Evolutionary conservation across 2,888 invertebrate genomes (phyloP), one percentile per base, ranked within the genome.

Genomic region (Diaprepes abbreviatus): DNA sequence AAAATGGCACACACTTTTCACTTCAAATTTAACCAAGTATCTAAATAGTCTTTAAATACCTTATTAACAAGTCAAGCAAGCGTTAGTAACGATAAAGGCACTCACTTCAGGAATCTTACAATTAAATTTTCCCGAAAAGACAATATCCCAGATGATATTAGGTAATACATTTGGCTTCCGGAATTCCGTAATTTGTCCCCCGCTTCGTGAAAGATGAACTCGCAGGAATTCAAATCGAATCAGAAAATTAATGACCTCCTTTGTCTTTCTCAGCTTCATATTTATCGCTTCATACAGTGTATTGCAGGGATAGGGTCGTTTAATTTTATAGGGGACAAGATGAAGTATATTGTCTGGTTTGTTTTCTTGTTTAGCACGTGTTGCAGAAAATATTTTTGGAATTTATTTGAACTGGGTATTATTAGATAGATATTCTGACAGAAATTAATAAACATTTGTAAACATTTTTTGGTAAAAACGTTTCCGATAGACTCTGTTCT

Each of bases 101-200:
- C 48, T 45, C 38, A 28, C 28, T 48, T 31, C 31, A 24, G 65
- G 65, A 57, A 66, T 59, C 59, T 66, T 50, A 63, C 79, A 80
- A 80, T 79, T 80, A 79, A 79, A 79, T 76, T 77, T 77, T 76
- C 75, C 76, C n/a, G 75, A 79, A 79, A 79, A 80, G 80, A 79
- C 80, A 79, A 80, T 80, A 81, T 80, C 79, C 80, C 71, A 78
- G 79, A 79, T 81, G 81, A 83, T 82, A 83, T 83, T 81, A 81
- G 82, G 81, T 81, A 81, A 81, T 83, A 81, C 81, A 78, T 83
- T 79, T 79, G 76, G 77, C 78, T 78, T 77, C 75, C 76, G 81
- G 80, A 81, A 80, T 80, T 81, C 77, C 75, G 78, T 77, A 81
- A 81, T 81, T 81, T 80, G 79, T 75, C 74, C 73, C 65, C 67